Evolutionary conservation across 1,140 invertebrate species (phyloP).

Genomic region (Hypothenemus hampei): DNA sequence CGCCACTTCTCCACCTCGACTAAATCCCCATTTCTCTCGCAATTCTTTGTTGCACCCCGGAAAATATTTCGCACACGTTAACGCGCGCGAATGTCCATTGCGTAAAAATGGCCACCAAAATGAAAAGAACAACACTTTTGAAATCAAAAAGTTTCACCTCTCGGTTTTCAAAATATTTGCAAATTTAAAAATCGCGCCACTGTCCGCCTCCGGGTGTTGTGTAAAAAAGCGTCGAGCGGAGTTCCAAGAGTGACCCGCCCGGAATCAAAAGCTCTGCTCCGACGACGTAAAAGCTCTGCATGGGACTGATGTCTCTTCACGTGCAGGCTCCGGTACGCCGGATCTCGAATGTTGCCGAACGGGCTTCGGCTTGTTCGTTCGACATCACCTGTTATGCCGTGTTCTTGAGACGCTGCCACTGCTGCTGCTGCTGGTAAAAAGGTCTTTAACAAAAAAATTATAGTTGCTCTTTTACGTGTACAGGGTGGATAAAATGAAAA

Average conservation of each 20-base stretch:
- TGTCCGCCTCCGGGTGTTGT: constrained; percentile 6
- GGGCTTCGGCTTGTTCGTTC: constrained; percentile 14
- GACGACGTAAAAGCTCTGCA: constrained; percentile 25
- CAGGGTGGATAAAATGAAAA: no score
- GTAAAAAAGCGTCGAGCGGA: constrained; percentile 23
- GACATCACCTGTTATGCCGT: constrained; percentile 34
- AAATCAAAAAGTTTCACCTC: no score
- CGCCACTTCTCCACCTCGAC: constrained; percentile 4
- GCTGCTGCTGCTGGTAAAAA: constrained; percentile 13
- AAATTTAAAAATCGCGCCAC: constrained; percentile 8
- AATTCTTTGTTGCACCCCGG: neutral
- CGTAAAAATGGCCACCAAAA: constrained; percentile 5
- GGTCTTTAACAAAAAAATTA: no score
- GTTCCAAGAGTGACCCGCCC: constrained; percentile 18
- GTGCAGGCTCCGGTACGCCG: constrained; percentile 31
- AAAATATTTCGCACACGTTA: constrained; percentile 7
- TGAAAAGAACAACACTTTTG: no score
- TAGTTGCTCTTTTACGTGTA: no score
- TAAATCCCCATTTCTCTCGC: constrained; percentile 6
- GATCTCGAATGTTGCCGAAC: constrained; percentile 24
- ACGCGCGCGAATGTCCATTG: constrained; percentile 10
- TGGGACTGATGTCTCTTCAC: constrained; percentile 33
- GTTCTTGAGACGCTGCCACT: constrained; percentile 30
- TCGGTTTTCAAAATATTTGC: constrained; percentile 6
- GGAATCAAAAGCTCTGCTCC: constrained; percentile 25